Conservation (phyloP, 2,888 invertebrate species). For the Arctia plantaginis region DNA sequence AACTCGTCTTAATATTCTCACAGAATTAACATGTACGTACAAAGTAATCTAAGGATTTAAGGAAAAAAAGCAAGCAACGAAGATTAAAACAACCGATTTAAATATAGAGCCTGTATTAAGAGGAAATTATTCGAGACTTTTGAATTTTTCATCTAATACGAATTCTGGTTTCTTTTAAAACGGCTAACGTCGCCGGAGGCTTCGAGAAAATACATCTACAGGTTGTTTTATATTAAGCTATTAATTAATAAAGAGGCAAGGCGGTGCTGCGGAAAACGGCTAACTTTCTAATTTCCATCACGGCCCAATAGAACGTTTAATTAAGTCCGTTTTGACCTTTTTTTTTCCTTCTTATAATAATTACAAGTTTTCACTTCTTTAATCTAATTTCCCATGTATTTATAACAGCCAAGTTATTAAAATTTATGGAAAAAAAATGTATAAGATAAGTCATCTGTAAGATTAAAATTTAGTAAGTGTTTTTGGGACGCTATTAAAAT, state of each 20-base stretch:
- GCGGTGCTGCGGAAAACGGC: constrained; percentile 51
- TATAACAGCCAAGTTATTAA: constrained; percentile 46
- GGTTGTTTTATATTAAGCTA: constrained; percentile 59
- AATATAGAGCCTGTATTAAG: constrained; percentile 20
- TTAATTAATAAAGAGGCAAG: constrained; percentile 63
- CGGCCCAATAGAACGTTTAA: constrained; percentile 62
- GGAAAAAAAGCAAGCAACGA: constrained; percentile 1
- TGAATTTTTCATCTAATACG: constrained; percentile 24
- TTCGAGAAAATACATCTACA: constrained; percentile 32
- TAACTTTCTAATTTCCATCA: constrained; percentile 63
- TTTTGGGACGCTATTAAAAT: constrained; percentile 2
- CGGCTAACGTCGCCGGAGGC: constrained; percentile 27
- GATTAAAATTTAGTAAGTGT: background rate
- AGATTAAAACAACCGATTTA: constrained; percentile 5
- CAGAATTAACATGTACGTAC: constrained; percentile 4
- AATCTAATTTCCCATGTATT: constrained; percentile 62
- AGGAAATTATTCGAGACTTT: constrained; percentile 22
- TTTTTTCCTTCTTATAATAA: constrained; percentile 58
- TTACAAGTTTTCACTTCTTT: constrained; percentile 65
- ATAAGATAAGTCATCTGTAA: background rate
- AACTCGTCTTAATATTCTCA: background rate
- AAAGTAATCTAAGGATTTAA: constrained; percentile 1
- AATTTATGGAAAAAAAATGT: constrained; percentile 27
- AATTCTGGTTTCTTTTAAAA: constrained; percentile 22
- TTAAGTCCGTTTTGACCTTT: constrained; percentile 59